A percentile compares a stretch with the other conserved stretches of the same genome.
Evolutionary conservation across 2,888 invertebrate species (phyloP).

Genomic region (Hirtodrosophila duncani): DNA sequence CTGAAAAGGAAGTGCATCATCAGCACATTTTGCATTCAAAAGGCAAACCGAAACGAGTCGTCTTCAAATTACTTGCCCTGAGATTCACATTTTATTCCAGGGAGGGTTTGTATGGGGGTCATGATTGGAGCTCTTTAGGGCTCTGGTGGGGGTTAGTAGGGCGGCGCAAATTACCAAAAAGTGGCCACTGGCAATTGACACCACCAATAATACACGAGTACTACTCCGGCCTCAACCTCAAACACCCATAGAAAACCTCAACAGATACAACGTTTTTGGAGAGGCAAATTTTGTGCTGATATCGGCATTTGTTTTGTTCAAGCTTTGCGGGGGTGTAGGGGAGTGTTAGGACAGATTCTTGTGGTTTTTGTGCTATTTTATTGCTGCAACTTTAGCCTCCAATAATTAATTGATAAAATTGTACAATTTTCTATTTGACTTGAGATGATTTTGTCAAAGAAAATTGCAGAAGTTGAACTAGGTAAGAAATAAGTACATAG

Average conservation of each 20-base stretch:
- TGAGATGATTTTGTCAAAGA: too few relatives aligned
- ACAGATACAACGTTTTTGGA: too few relatives aligned
- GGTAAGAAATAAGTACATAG: too few relatives aligned
- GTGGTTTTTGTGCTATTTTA: too few relatives aligned
- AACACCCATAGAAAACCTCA: conserved; percentile 23
- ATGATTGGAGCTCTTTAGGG: conserved; percentile 17
- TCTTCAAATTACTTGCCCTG: conserved; percentile 67
- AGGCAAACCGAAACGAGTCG: conserved; percentile 31
- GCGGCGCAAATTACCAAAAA: conserved; percentile 66
- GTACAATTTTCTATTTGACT: too few relatives aligned
- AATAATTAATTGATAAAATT: too few relatives aligned
- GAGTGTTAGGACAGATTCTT: too few relatives aligned
- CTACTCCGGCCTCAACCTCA: background rate
- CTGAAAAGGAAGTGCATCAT: conserved; percentile 70
- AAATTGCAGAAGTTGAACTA: too few relatives aligned
- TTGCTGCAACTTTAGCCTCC: too few relatives aligned
- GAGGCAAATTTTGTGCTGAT: conserved; percentile 58
- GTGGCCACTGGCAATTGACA: conserved; percentile 71
- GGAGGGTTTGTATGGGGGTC: conserved; percentile 4
- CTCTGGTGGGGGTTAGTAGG: conserved; percentile 6
- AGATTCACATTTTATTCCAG: background rate
- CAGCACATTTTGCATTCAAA: conserved; percentile 68
- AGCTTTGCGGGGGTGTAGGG: too few relatives aligned
- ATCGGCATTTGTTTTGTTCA: conserved; percentile 60
- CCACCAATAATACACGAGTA: conserved; percentile 54